Base-by-base conservation (phyloP, 2,888 invertebrate genomes). In the Hyalella azteca region DNA sequence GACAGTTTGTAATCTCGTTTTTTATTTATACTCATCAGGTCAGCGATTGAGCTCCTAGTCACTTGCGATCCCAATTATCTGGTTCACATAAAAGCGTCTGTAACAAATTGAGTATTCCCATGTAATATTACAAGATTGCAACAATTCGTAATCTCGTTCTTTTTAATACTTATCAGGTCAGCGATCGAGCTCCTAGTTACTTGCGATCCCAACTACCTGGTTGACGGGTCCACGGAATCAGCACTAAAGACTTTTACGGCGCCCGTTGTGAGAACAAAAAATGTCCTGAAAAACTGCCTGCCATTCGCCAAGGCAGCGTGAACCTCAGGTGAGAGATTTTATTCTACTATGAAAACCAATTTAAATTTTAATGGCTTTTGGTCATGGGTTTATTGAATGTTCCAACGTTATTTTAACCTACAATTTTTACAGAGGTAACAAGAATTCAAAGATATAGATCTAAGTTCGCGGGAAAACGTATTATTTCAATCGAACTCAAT, bases 161-260 rank as follows among this genome's bases (percentile, higher is more conserved):
- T 9, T 45, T 15, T 15, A 45, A 45, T 11, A 45, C 15, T 9
- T 15, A 9, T 9, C 45, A 66, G 66, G 9, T 66, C 66, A 5
- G 39, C 36, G 11, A 66, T 19, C 1, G 13, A 66, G 19, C 39
- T 66, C 9, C 39, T 36, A 36, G 29, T 66, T 11, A 66, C 66
- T 9, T 66, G 66, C 39, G 66, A 66, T 19, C 36, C 32, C n/a
- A 36, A 36, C 32, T 66, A 9, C 66, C 36, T 36, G 7, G 66
- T 36, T 32, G 2, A 9, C 32, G 66, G 66, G 13, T 36, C 66
- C 2, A 13, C 32, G 3, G 66, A n/a, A n/a, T n/a, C n/a, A n/a
- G n/a, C n/a, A n/a, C n/a, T n/a, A n/a, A n/a, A n/a, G 45, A 75
- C n/a, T 41, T 45, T 39, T 75, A 41, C 75, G 75, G 75, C 26